Evolutionary conservation across 2,113 vertebrate genomes (phyloP).

Genomic region (Anhinga anhinga): DNA sequence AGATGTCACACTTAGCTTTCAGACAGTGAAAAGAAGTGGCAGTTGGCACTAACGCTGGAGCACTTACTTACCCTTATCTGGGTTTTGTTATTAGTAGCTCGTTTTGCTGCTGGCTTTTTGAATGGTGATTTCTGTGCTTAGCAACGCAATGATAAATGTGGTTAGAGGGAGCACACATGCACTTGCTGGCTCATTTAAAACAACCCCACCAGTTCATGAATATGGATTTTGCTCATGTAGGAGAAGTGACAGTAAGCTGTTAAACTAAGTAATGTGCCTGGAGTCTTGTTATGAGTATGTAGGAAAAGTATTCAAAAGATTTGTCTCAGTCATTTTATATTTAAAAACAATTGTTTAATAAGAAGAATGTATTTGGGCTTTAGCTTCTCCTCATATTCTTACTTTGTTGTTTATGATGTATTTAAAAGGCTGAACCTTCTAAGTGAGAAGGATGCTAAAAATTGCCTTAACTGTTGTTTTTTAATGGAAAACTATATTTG

Average conservation of each 20-base stretch:
- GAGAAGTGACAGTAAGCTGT: background rate
- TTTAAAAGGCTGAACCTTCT: background rate
- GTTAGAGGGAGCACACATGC: background rate
- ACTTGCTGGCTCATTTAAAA: background rate
- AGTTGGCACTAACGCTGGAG: background rate
- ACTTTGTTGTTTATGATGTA: background rate
- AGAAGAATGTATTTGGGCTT: background rate
- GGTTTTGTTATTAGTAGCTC: background rate
- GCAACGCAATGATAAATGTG: background rate
- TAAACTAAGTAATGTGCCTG: background rate
- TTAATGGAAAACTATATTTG: background rate
- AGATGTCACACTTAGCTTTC: slow-evolving; percentile 45
- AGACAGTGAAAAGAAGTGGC: background rate
- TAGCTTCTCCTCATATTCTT: background rate
- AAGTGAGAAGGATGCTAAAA: background rate
- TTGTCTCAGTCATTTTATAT: background rate
- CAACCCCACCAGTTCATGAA: background rate
- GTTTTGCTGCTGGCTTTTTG: background rate
- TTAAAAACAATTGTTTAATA: background rate
- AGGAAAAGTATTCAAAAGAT: background rate
- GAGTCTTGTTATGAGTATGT: background rate
- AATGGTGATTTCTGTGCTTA: background rate
- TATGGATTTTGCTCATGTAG: slow-evolving; percentile 2
- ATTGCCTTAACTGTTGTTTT: background rate
- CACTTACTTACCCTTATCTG: background rate